phyloP scores from a whole-genome alignment of 2,888 invertebrate species.

The Apamea crenata region DNA sequence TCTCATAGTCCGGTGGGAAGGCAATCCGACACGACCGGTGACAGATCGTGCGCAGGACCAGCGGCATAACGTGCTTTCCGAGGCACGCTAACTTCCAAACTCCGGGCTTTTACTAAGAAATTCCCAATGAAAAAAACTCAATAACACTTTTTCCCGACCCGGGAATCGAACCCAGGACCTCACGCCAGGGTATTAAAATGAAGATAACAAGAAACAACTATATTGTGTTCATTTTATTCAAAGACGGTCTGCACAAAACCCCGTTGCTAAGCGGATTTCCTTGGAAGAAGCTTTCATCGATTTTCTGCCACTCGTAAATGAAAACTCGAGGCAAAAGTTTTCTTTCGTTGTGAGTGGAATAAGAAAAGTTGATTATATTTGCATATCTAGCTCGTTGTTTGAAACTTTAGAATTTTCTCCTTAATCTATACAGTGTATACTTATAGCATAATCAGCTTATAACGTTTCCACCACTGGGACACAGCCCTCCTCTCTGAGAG shows the following conservation, averaged over 20 bases:
- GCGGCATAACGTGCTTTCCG: too few species aligned
- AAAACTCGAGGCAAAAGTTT: constrained; percentile 43
- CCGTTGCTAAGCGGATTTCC: constrained; percentile 31
- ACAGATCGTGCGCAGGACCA: too few species aligned
- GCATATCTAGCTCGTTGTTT: not conserved
- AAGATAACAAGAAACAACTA: not conserved
- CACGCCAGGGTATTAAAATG: not conserved
- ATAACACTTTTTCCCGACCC: too few species aligned
- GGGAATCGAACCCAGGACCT: too few species aligned
- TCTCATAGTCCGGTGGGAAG: too few species aligned
- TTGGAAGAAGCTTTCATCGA: constrained; percentile 34
- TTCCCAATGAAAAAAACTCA: too few species aligned
- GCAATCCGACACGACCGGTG: too few species aligned
- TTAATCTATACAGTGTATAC: not conserved
- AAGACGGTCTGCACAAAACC: not conserved
- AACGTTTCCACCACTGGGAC: too few species aligned
- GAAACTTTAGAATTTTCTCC: not conserved
- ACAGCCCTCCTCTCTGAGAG: too few species aligned
- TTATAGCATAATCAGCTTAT: too few species aligned
- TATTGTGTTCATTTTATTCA: not conserved
- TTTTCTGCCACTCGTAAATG: constrained; percentile 45
- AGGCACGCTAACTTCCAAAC: too few species aligned
- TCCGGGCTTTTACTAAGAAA: too few species aligned
- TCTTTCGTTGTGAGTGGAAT: not conserved
- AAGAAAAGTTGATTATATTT: constrained; percentile 8